Evolutionary conservation across 1,140 invertebrate genomes (phyloP).

Genomic region (Drosophila seguyi): DNA sequence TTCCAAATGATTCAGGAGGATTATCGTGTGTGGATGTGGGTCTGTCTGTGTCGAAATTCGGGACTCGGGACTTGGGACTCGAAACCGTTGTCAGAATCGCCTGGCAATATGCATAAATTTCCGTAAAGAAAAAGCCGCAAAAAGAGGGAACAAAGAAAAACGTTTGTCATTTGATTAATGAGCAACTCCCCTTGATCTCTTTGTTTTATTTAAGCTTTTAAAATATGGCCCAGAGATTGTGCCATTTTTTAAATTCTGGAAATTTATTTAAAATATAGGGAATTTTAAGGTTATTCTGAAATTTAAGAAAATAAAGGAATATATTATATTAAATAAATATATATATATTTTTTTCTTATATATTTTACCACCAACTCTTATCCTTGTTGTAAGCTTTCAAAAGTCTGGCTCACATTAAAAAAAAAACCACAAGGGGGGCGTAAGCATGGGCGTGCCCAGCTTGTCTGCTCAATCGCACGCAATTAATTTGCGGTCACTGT

Average conservation of each 20-base stretch:
- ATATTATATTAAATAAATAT: neutral
- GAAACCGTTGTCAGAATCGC: slow-evolving; percentile 68
- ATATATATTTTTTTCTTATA: no score
- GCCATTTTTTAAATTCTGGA: neutral
- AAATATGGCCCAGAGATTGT: slow-evolving; percentile 12
- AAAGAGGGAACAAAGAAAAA: slow-evolving; percentile 71
- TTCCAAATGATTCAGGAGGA: slow-evolving; percentile 32
- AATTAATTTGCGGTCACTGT: slow-evolving; percentile 73
- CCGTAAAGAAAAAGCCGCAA: slow-evolving; percentile 41
- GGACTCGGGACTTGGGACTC: neutral
- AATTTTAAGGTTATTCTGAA: neutral
- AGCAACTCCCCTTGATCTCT: slow-evolving; percentile 25
- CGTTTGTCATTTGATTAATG: slow-evolving; percentile 83
- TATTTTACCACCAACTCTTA: neutral
- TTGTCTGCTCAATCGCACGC: slow-evolving; percentile 58
- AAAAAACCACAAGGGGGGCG: slow-evolving; percentile 30
- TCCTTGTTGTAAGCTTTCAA: slow-evolving; percentile 25
- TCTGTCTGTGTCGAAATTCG: slow-evolving; percentile 7
- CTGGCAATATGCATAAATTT: slow-evolving; percentile 68
- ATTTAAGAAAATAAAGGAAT: no score
- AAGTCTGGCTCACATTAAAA: neutral
- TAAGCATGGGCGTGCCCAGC: neutral
- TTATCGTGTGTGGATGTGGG: slow-evolving; percentile 15
- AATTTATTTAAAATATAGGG: neutral
- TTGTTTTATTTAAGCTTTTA: slow-evolving; percentile 15